phyloP scores from a whole-genome alignment of 2,797 vertebrate genomes.

The Microchirus variegatus region DNA sequence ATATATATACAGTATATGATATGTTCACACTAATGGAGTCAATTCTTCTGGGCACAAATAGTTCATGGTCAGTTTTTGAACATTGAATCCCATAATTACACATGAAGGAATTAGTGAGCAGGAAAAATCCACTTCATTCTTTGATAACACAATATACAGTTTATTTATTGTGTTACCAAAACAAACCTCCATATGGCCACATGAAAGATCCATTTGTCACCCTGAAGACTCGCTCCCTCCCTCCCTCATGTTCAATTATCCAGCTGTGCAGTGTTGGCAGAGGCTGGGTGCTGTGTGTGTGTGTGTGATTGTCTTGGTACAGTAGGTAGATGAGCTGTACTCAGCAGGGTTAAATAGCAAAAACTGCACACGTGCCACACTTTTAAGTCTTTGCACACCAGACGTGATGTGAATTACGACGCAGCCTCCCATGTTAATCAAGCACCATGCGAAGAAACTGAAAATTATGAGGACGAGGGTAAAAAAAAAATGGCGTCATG shows the following conservation, averaged over 20 bases:
- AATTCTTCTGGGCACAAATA: no score
- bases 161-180: conserved; percentile 18
- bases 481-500: no score
- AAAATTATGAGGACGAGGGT: no score
- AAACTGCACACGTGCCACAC: conserved; percentile 37
- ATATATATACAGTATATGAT: no score
- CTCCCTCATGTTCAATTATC: conserved; percentile 49
- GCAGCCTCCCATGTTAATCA: no score
- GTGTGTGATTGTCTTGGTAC: conserved; percentile 25
- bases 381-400: conserved; percentile 27
- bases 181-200: conserved; percentile 26
- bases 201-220: conserved; percentile 53
- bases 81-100: no score
- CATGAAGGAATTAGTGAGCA: not conserved
- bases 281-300: conserved; percentile 31
- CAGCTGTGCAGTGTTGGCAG: conserved; percentile 30
- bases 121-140: not conserved
- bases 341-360: conserved; percentile 32
- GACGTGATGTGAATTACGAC: no score
- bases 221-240: conserved; percentile 12
- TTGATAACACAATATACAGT: conserved; percentile 9
- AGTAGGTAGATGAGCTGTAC: conserved; percentile 33
- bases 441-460: no score
- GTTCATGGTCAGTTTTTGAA: no score
- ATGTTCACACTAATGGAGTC: no score